Conservation (phyloP, 2,888 invertebrate genomes). For the Melanargia galathea region DNA sequence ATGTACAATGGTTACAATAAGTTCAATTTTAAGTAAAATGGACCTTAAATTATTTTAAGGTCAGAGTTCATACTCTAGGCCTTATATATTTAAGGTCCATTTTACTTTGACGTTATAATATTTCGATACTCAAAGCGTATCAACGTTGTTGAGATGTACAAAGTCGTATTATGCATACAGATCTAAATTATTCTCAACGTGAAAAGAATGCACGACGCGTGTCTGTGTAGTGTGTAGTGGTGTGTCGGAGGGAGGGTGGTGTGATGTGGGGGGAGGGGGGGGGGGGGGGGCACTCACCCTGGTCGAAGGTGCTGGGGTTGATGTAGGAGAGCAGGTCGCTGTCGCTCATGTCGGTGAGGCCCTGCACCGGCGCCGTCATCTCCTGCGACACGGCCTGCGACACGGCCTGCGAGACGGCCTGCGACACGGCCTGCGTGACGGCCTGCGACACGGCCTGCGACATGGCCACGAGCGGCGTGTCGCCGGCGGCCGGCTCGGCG, state of each 20-base stretch:
- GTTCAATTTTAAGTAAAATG: no score
- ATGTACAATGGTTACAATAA: no score
- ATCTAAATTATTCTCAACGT: no score
- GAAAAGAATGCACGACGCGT: no score
- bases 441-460: constrained; percentile 80
- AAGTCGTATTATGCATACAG: no score
- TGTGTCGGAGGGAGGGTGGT: neutral
- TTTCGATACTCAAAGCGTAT: no score
- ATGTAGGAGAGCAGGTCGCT: constrained; percentile 94
- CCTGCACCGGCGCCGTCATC: constrained; percentile 85
- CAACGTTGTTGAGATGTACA: no score
- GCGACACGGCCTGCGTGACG: constrained; percentile 74
- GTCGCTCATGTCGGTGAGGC: constrained; percentile 92
- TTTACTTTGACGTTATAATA: no score
- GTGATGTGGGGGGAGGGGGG: constrained; percentile 54
- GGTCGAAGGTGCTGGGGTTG: constrained; percentile 94
- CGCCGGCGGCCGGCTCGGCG: constrained; percentile 57
- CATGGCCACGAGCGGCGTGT: constrained; percentile 71
- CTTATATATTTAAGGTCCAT: no score
- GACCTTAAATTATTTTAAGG: no score
- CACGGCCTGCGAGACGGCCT: constrained; percentile 76
- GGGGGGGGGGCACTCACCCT: constrained; percentile 81
- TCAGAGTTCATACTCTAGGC: no score
- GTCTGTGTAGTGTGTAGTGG: neutral
- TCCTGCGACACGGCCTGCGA: constrained; percentile 76